phyloP scores from a whole-genome alignment of 2,113 vertebrate species.

The Zapornia atra region DNA sequence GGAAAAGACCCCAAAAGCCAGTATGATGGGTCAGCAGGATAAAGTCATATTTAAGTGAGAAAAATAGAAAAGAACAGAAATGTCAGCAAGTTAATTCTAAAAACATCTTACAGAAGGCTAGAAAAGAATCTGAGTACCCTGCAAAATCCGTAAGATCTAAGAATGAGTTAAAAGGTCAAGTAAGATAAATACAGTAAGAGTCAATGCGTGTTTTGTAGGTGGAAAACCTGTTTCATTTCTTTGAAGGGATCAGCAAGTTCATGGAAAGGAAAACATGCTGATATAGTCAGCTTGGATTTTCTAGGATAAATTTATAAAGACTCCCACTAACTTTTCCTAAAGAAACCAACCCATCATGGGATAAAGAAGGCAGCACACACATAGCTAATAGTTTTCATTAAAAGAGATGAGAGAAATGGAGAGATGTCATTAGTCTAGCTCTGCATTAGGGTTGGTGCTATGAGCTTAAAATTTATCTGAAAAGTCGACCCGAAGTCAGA shows the following conservation, averaged over 20 bases:
- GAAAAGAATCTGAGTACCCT: neutral
- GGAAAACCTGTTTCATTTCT: neutral
- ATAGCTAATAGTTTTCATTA: neutral
- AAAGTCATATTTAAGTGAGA: neutral
- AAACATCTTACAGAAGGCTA: neutral
- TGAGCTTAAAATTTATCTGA: neutral
- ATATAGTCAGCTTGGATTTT: neutral
- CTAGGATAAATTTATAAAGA: neutral
- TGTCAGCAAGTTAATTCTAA: neutral
- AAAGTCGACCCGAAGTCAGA: neutral
- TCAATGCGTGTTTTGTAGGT: neutral
- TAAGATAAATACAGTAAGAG: neutral
- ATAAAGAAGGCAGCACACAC: neutral
- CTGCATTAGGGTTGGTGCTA: neutral
- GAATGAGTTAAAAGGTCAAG: neutral
- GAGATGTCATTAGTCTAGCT: neutral
- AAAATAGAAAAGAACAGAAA: neutral
- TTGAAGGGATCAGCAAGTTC: neutral
- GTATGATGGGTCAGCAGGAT: neutral
- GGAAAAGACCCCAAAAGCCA: neutral
- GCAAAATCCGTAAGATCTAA: neutral
- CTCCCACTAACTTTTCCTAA: neutral
- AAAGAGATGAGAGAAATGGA: neutral
- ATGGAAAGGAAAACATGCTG: neutral
- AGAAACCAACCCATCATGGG: neutral